These are phyloP conservation scores for Conopomorpha cramerella DNA, from an alignment of 1,140 invertebrate species.

Conservation along the genomic window DNA sequence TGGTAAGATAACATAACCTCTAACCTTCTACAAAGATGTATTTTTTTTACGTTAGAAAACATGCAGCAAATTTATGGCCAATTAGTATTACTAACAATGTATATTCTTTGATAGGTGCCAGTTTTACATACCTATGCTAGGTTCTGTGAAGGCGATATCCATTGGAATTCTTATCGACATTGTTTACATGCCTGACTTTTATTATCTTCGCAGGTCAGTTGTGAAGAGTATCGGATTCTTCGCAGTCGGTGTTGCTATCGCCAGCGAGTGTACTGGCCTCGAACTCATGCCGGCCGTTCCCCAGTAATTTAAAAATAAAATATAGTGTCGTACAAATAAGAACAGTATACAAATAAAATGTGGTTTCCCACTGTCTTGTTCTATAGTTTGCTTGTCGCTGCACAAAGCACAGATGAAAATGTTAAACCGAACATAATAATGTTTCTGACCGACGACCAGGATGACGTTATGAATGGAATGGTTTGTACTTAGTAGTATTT, in stretches of 20 bases:
- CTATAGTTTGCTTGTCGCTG: conserved; percentile 17
- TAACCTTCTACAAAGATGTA: conserved; percentile 1
- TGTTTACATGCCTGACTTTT: conserved; percentile 13
- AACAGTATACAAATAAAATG: conserved; percentile 3
- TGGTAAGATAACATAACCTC: conserved; percentile 42
- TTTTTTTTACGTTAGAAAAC: no score
- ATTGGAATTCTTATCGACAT: conserved; percentile 1
- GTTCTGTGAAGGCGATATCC: background rate
- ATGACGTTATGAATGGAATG: conserved; percentile 75
- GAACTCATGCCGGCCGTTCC: conserved; percentile 65
- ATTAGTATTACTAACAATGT: no score
- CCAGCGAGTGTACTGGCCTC: conserved; percentile 68
- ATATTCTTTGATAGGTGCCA: no score
- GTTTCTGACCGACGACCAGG: conserved; percentile 86
- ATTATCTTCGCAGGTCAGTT: conserved; percentile 68
- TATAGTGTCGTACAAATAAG: conserved; percentile 8
- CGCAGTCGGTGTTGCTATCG: conserved; percentile 67
- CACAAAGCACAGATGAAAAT: conserved; percentile 14
- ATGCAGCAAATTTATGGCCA: no score
- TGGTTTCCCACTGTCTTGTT: conserved; percentile 20
- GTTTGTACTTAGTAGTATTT: conserved; percentile 56
- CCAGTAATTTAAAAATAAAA: conserved; percentile 24
- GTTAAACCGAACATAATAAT: conserved; percentile 75
- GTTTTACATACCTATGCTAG: no score
- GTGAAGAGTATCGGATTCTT: conserved; percentile 73